phyloP scores from a whole-genome alignment of 2,888 invertebrate species.

The Polyploca ridens region DNA sequence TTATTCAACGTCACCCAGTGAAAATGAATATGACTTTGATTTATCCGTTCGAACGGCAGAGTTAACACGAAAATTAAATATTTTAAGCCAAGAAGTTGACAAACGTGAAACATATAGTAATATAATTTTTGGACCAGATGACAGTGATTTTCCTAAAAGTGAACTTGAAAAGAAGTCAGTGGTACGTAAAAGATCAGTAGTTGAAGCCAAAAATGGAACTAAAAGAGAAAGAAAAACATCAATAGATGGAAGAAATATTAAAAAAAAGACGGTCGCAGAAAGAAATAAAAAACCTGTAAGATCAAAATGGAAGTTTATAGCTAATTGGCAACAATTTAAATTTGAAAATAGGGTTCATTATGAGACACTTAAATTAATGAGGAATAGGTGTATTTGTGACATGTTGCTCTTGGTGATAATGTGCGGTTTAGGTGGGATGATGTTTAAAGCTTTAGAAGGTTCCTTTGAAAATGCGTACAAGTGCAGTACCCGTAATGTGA shows the following conservation, averaged over 20 bases:
- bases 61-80: slow-evolving; percentile 71
- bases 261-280: slow-evolving; percentile 42
- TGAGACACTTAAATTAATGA: slow-evolving; percentile 76
- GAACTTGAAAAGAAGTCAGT: slow-evolving; percentile 51
- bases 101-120: slow-evolving; percentile 53
- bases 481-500: slow-evolving; percentile 93
- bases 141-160: slow-evolving; percentile 32
- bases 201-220: slow-evolving; percentile 41
- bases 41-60: slow-evolving; percentile 76
- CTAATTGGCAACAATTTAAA: slow-evolving; percentile 85
- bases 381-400: slow-evolving; percentile 88
- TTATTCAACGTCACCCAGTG: slow-evolving; percentile 79
- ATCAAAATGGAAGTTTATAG: slow-evolving; percentile 73
- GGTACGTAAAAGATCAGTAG: slow-evolving; percentile 62
- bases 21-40: slow-evolving; percentile 81
- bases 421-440: slow-evolving; percentile 91
- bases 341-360: slow-evolving; percentile 84
- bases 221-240: slow-evolving; percentile 45
- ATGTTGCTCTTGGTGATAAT: slow-evolving; percentile 88
- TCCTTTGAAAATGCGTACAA: slow-evolving; percentile 94
- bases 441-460: slow-evolving; percentile 93
- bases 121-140: slow-evolving; percentile 56
- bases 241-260: slow-evolving; percentile 48
- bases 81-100: slow-evolving; percentile 71
- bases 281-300: slow-evolving; percentile 52